Evolutionary conservation across 2,113 vertebrate species (phyloP).

Genomic region (Gulo gulo): DNA sequence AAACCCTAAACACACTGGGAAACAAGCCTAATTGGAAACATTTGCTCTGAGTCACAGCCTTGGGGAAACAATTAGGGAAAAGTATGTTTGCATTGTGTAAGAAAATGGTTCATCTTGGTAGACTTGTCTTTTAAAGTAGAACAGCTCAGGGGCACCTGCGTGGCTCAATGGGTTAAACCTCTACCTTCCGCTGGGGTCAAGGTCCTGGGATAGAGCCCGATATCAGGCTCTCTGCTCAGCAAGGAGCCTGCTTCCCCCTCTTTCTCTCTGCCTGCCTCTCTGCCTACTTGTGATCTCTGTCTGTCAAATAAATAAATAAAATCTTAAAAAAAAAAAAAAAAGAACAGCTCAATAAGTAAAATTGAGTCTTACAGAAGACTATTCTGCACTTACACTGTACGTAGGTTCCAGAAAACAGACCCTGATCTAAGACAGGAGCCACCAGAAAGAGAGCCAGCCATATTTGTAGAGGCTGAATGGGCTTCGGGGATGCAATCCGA

Average conservation of each 20-base stretch:
- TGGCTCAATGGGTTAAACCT: too few species aligned
- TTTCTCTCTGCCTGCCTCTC: too few species aligned
- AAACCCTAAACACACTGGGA: not conserved
- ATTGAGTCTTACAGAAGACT: not conserved
- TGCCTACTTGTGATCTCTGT: too few species aligned
- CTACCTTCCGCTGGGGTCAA: too few species aligned
- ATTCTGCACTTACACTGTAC: not conserved
- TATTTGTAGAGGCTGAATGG: not conserved
- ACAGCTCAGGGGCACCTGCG: too few species aligned
- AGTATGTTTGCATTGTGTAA: not conserved
- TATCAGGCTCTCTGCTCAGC: too few species aligned
- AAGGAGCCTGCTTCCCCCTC: too few species aligned
- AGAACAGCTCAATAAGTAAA: not conserved
- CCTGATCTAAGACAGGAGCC: not conserved
- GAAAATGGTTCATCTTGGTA: not conserved
- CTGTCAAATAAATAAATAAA: too few species aligned
- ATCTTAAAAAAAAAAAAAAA: too few species aligned
- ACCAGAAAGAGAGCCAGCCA: not conserved
- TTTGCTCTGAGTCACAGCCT: not conserved
- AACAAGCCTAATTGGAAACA: not conserved
- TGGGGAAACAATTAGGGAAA: not conserved
- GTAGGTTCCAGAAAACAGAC: not conserved
- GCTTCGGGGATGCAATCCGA: not conserved
- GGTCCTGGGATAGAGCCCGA: too few species aligned
- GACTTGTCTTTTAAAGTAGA: not conserved